These are phyloP conservation scores for Oasisia sp. DNA, from an alignment of 2,888 invertebrate genomes.

Conservation along the genomic window DNA sequence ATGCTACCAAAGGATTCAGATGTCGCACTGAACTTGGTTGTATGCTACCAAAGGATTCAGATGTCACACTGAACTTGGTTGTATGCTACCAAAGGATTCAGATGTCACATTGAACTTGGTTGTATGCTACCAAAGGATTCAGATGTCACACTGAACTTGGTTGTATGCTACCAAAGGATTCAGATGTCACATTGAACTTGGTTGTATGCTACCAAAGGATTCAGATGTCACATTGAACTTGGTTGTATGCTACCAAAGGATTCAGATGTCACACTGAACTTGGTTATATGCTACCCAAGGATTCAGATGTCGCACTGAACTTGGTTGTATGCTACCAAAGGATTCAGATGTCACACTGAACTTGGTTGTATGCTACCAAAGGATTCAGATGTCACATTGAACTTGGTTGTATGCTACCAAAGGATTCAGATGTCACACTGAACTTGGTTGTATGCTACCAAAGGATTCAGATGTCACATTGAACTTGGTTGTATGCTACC, in stretches of 20 bases:
- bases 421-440: not conserved
- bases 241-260: not conserved
- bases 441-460: not conserved
- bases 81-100: not conserved
- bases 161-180: not conserved
- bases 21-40: not conserved
- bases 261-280: not conserved
- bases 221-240: not conserved
- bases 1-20: not conserved
- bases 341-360: not conserved
- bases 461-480: not conserved
- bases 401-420: not conserved
- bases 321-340: not conserved
- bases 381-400: not conserved
- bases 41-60: not conserved
- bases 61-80: not conserved
- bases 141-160: not conserved
- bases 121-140: not conserved
- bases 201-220: not conserved
- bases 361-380: not conserved
- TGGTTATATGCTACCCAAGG: not conserved
- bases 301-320: not conserved
- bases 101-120: not conserved
- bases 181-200: not conserved
- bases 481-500: not conserved